Percentiles rank a stretch among this genome's conserved stretches.
These are phyloP conservation scores for Megaleporinus macrocephalus DNA, from an alignment of 2,113 vertebrate species.

Conservation along the genomic window DNA sequence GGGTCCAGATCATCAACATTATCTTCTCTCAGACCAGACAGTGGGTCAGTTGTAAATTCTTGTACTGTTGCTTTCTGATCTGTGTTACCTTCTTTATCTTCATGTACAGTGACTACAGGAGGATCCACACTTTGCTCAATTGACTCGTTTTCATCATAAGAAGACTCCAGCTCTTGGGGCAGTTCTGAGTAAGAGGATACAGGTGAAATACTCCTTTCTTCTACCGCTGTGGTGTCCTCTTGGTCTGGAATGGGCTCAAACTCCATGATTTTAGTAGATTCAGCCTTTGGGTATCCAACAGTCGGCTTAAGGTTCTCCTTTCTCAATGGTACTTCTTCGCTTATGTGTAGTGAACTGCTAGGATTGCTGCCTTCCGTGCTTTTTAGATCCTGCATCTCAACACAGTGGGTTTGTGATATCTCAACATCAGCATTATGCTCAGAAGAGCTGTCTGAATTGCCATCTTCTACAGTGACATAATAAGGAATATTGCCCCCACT, in stretches of 20 bases:
- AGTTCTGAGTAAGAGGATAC: conserved; percentile 61
- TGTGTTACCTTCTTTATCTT: conserved; percentile 33
- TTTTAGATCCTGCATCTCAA: conserved; percentile 28
- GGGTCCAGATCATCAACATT: conserved; percentile 52
- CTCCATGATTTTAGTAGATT: conserved; percentile 31
- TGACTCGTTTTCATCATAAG: conserved; percentile 33
- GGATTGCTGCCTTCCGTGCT: conserved; percentile 20
- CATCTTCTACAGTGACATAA: conserved; percentile 65
- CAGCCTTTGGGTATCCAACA: not conserved
- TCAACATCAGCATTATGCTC: conserved; percentile 35
- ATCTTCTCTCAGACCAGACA: conserved; percentile 42
- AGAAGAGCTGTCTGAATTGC: conserved; percentile 34
- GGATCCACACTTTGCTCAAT: conserved; percentile 58
- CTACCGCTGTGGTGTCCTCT: conserved; percentile 20
- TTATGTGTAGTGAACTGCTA: conserved; percentile 25
- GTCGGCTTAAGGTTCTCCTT: not conserved
- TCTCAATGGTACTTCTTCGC: conserved; percentile 30
- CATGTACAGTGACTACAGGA: not conserved
- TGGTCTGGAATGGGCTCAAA: conserved; percentile 66
- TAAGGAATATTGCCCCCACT: conserved; percentile 53
- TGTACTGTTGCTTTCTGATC: conserved; percentile 29
- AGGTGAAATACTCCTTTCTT: conserved; percentile 61
- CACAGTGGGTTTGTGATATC: not conserved
- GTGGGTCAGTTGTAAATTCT: conserved; percentile 59
- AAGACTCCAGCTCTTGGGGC: not conserved